phyloP scores from a whole-genome alignment of 1,140 invertebrate species.

The Daktulosphaira vitifoliae region DNA sequence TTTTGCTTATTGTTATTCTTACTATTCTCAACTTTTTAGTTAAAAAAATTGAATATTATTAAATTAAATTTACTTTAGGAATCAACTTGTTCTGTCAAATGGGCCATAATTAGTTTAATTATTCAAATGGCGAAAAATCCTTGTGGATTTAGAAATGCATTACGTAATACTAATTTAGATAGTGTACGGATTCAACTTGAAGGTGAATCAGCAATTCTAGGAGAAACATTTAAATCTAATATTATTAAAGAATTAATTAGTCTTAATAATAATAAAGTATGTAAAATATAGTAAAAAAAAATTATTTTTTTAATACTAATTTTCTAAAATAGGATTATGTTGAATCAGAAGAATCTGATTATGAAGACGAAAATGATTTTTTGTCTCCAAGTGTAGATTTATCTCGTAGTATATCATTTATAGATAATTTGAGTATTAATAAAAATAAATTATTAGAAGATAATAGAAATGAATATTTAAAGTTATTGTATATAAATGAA shows the following conservation, averaged over 20 bases:
- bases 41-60: too few relatives aligned
- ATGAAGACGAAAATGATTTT: constrained; percentile 9
- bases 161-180: constrained; percentile 17
- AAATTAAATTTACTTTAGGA: background rate
- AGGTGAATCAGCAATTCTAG: constrained; percentile 9
- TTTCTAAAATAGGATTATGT: background rate
- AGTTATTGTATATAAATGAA: constrained; percentile 13
- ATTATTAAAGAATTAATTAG: constrained; percentile 14
- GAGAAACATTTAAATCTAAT: constrained; percentile 3
- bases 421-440: too few relatives aligned
- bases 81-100: constrained; percentile 3
- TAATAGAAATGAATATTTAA: background rate
- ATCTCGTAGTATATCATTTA: too few relatives aligned
- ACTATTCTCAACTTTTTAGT: too few relatives aligned
- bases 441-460: too few relatives aligned
- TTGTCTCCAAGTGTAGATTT: background rate
- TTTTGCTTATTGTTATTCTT: too few relatives aligned
- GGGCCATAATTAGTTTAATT: constrained; percentile 5
- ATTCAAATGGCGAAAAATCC: constrained; percentile 17
- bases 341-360: constrained; percentile 11
- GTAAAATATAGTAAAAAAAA: background rate
- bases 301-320: background rate
- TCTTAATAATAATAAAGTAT: background rate
- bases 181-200: constrained; percentile 14
- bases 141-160: constrained; percentile 26